Evolutionary conservation across 2,888 invertebrate species (phyloP), one percentile per base, ranked within the genome.

Genomic region (Aleiodes testaceus): DNA sequence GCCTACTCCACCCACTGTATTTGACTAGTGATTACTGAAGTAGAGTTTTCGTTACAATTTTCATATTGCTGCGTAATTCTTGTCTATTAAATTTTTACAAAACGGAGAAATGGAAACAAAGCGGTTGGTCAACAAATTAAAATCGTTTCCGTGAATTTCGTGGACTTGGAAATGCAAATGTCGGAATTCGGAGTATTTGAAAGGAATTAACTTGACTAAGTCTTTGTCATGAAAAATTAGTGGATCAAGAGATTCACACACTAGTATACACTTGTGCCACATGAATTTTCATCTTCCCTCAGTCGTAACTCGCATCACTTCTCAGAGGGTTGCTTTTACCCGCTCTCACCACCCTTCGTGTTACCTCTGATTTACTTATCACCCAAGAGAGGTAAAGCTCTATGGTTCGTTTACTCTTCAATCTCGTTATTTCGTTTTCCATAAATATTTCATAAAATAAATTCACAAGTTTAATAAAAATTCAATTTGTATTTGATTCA

Each of bases 361-460:
- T 71, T 55, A 69, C 67, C 74, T 72, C 70, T 77, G 79, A 78
- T 81, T 81, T 81, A 78, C 75, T 77, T 75, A 74, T 71, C 68
- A 30, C 18, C 12, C 63, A 47, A 66, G 68, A 68, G 73, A 70
- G 59, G 55, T 47, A 42, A 42, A 67, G 45, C 70, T 70, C 69
- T 67, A 49, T 61, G 75, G 74, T 78, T 79, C 80, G 79, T 83
- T 81, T 80, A 78, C 79, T 75, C 77, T 75, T 44, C 80, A 79
- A 83, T 83, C 81, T 77, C 79, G 77, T 83, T 80, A 83, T 79
- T 80, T 82, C 75, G 72, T 71, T 20, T 75, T 72, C 77, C 78
- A 83, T 83, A 83, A 83, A 83, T 83, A 82, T 82, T 83, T 80
- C 78, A 83, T 76, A 74, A 77, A 71, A 72, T 7, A n/a, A 3